These are phyloP conservation scores for Ptiloglossa arizonensis DNA, from an alignment of 1,140 invertebrate species.

Conservation along the genomic window DNA sequence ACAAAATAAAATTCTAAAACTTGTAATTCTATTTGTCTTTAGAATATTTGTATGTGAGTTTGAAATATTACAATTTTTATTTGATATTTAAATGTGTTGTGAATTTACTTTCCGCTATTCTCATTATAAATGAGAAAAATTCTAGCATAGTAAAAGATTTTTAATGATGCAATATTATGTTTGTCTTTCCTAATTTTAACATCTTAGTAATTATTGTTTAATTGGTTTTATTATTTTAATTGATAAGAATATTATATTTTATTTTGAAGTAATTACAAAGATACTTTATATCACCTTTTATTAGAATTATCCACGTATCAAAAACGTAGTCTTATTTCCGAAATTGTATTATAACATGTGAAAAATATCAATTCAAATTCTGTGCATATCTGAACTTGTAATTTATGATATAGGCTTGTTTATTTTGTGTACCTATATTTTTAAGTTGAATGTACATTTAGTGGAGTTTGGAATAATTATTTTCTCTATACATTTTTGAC, in stretches of 20 bases:
- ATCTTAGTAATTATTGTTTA: not conserved
- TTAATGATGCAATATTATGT: not conserved
- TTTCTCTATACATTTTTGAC: not conserved
- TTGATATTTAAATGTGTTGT: not conserved
- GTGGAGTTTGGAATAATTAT: not conserved
- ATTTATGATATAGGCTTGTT: not conserved
- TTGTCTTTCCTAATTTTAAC: not conserved
- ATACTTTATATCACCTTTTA: not conserved
- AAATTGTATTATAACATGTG: not conserved
- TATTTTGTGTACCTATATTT: not conserved
- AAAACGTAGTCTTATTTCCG: not conserved
- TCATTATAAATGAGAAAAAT: no score
- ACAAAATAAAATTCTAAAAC: not conserved
- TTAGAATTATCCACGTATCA: not conserved
- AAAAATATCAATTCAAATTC: not conserved
- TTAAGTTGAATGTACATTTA: not conserved
- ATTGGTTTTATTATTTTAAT: not conserved
- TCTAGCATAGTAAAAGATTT: no score
- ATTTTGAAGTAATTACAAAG: not conserved
- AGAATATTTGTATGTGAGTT: conserved; percentile 8
- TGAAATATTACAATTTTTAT: not conserved
- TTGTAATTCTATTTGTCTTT: not conserved
- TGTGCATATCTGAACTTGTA: not conserved
- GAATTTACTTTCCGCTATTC: no score
- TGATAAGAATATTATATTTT: not conserved